Conservation (phyloP, 2,113 vertebrate species). For the Apeltes quadracus region DNA sequence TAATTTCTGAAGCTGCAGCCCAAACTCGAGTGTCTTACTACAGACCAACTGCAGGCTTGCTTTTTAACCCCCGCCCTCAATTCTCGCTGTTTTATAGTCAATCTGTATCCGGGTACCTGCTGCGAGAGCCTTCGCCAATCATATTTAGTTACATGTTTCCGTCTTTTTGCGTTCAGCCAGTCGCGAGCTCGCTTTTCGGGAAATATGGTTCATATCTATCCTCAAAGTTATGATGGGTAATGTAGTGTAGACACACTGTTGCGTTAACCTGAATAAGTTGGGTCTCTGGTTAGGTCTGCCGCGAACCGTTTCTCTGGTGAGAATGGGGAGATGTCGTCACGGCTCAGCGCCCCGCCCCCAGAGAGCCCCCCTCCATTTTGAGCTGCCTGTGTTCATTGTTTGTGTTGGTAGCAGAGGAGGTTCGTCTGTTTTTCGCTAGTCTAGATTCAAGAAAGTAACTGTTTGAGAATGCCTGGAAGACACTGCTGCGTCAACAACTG, state of each 20-base stretch:
- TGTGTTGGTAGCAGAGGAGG: too few relatives aligned
- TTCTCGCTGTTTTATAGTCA: neutral
- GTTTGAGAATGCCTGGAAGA: too few relatives aligned
- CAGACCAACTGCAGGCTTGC: slow-evolving; percentile 23
- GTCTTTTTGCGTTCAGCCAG: slow-evolving; percentile 27
- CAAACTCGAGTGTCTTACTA: neutral
- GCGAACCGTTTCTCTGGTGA: too few relatives aligned
- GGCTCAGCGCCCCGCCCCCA: too few relatives aligned
- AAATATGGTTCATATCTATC: neutral
- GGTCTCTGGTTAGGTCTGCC: too few relatives aligned
- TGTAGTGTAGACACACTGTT: slow-evolving; percentile 40
- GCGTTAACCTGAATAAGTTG: too few relatives aligned
- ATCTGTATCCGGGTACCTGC: slow-evolving; percentile 52
- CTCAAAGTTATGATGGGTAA: slow-evolving; percentile 45
- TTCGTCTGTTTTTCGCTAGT: too few relatives aligned
- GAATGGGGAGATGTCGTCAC: too few relatives aligned
- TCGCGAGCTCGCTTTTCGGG: slow-evolving; percentile 21
- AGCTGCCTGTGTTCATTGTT: too few relatives aligned
- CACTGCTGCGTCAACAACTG: too few relatives aligned
- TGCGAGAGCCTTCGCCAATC: slow-evolving; percentile 16
- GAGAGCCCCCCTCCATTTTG: too few relatives aligned
- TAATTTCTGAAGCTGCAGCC: neutral
- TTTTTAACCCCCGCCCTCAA: slow-evolving; percentile 45
- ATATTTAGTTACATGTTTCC: neutral
- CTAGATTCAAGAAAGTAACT: too few relatives aligned